A percentile compares a stretch with the other conserved stretches of the same genome.
Evolutionary conservation across 2,888 invertebrate species (phyloP).

Genomic region (Andrena hattorfiana): DNA sequence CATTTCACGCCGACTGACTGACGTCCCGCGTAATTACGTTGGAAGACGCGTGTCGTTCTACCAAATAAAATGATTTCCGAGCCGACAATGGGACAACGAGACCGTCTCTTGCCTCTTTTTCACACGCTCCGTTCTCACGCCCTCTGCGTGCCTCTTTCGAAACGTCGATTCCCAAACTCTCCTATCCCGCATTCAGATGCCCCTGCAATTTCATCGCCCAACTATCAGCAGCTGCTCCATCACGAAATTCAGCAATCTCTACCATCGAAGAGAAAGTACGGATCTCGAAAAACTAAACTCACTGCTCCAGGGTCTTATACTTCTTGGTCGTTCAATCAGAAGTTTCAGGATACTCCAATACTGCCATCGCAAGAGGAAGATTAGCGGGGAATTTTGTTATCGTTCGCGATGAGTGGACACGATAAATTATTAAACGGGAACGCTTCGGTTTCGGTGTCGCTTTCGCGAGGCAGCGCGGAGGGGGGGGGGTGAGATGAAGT

Average conservation of each 20-base stretch:
- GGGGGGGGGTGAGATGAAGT: conserved; percentile 67
- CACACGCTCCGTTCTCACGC: conserved; percentile 64
- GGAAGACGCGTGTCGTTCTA: conserved; percentile 58
- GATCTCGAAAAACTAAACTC: no score
- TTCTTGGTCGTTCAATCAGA: no score
- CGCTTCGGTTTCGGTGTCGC: background rate
- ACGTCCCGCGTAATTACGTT: conserved; percentile 67
- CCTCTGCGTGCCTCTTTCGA: conserved; percentile 43
- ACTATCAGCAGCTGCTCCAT: no score
- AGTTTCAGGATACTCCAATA: background rate
- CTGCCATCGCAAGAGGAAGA: background rate
- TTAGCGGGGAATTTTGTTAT: background rate
- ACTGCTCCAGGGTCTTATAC: no score
- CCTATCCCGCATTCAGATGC: background rate
- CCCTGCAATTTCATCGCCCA: background rate
- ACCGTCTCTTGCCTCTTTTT: conserved; percentile 37
- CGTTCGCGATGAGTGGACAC: background rate
- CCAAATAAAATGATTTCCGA: conserved; percentile 62
- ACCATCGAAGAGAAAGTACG: no score
- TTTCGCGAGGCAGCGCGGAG: conserved; percentile 19
- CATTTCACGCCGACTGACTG: conserved; percentile 62
- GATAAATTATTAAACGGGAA: conserved; percentile 27
- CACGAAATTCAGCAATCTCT: no score
- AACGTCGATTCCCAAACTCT: conserved; percentile 14
- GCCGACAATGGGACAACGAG: conserved; percentile 27